Evolutionary conservation across 2,888 invertebrate species (phyloP).

Genomic region (Drosophila tripunctata): DNA sequence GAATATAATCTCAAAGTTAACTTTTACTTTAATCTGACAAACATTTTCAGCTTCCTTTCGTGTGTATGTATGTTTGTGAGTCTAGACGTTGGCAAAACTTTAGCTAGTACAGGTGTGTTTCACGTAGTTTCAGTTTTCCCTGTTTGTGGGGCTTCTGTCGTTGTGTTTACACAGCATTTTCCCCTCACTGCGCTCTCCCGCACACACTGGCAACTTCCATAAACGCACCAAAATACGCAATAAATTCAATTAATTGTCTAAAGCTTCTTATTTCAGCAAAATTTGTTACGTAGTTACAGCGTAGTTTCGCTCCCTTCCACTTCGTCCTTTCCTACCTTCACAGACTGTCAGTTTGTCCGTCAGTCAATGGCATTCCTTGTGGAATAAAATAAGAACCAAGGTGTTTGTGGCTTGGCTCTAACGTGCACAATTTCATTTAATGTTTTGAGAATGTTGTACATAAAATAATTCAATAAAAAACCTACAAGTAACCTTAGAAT

Average conservation of each 20-base stretch:
- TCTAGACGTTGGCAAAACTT: constrained; percentile 42
- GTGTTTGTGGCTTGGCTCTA: constrained; percentile 37
- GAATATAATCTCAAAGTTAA: neutral
- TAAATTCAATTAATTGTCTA: constrained; percentile 73
- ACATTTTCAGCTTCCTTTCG: constrained; percentile 21
- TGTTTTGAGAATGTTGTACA: constrained; percentile 15
- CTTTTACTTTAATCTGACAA: constrained; percentile 28
- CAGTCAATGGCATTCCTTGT: constrained; percentile 2
- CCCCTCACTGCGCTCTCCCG: neutral
- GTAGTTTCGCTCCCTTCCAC: constrained; percentile 1
- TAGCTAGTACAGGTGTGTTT: constrained; percentile 47
- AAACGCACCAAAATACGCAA: constrained; percentile 62
- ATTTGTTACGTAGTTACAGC: constrained; percentile 46
- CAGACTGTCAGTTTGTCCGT: constrained; percentile 18
- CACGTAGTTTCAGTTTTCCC: constrained; percentile 38
- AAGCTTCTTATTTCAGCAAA: constrained; percentile 69
- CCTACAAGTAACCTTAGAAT: constrained; percentile 25
- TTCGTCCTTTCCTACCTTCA: neutral
- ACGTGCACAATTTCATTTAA: constrained; percentile 46
- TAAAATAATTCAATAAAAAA: constrained; percentile 45
- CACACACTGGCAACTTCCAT: constrained; percentile 14
- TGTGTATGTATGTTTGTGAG: too few relatives aligned
- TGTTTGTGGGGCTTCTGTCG: constrained; percentile 49
- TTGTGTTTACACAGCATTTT: constrained; percentile 29
- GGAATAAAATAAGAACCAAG: constrained; percentile 19